Evolutionary conservation across 1,140 invertebrate species (phyloP).

Genomic region (Drosophila mayri): DNA sequence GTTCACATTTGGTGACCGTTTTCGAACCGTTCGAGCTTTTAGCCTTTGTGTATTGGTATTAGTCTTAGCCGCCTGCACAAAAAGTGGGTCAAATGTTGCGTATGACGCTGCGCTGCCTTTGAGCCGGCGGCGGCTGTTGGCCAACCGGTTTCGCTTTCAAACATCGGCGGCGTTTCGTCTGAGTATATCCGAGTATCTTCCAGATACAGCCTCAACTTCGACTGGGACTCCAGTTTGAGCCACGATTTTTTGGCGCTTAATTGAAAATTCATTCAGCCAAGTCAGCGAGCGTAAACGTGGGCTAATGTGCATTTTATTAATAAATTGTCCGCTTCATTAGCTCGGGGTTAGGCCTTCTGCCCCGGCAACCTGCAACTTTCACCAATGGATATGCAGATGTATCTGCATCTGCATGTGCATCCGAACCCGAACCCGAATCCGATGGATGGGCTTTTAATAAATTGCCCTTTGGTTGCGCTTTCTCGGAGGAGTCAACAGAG

Average conservation of each 20-base stretch:
- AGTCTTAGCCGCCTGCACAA: conserved; percentile 36
- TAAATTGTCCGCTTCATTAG: conserved; percentile 78
- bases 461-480: conserved; percentile 71
- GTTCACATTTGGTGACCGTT: conserved; percentile 40
- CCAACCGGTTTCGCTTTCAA: conserved; percentile 66
- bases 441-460: conserved; percentile 73
- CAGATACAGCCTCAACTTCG: conserved; percentile 26
- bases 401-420: conserved; percentile 14
- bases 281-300: conserved; percentile 58
- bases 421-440: conserved; percentile 22
- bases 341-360: conserved; percentile 22
- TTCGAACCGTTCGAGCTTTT: conserved; percentile 45
- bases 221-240: conserved; percentile 12
- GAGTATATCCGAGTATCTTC: conserved; percentile 48
- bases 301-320: conserved; percentile 78
- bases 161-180: conserved; percentile 53
- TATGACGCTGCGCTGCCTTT: conserved; percentile 54
- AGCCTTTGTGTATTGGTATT: conserved; percentile 23
- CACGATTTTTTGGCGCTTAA: conserved; percentile 66
- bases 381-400: conserved; percentile 26
- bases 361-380: conserved; percentile 66
- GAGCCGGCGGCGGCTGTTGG: conserved; percentile 27
- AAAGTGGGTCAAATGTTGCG: conserved; percentile 78
- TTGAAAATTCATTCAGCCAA: conserved; percentile 78
- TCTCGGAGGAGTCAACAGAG: conserved; percentile 36